These are phyloP conservation scores for Onychomys torridus DNA, from an alignment of 2,797 vertebrate genomes.

Conservation along the genomic window DNA sequence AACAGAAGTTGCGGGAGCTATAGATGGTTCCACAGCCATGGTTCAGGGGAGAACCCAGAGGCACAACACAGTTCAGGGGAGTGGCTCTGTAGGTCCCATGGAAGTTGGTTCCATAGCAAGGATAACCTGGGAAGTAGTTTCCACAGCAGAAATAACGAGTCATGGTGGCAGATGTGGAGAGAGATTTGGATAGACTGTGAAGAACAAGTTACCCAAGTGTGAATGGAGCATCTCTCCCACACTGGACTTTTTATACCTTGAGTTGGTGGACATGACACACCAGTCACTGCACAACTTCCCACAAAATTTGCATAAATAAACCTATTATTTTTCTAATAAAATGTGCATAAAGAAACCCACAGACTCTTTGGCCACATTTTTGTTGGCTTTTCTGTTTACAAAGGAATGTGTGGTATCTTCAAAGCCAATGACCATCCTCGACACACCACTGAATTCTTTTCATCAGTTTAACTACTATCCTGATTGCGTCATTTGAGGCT, in stretches of 20 bases:
- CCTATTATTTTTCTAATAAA: conserved; percentile 62
- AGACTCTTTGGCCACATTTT: conserved; percentile 61
- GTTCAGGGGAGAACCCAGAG: conserved; percentile 77
- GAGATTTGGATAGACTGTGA: not conserved
- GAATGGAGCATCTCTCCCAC: conserved; percentile 40
- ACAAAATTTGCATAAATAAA: conserved; percentile 61
- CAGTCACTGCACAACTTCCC: not conserved
- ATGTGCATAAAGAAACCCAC: conserved; percentile 46
- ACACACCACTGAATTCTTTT: conserved; percentile 52
- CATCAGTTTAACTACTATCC: conserved; percentile 38
- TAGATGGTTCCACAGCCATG: conserved; percentile 67
- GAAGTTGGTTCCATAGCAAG: conserved; percentile 81
- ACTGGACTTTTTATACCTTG: conserved; percentile 70
- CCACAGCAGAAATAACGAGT: conserved; percentile 81
- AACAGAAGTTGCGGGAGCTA: conserved; percentile 73
- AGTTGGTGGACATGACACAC: not conserved
- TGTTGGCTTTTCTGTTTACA: conserved; percentile 66
- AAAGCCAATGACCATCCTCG: conserved; percentile 28
- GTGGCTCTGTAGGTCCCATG: conserved; percentile 76
- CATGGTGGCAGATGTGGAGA: conserved; percentile 61
- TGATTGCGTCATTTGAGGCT: conserved; percentile 35
- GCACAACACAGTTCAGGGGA: conserved; percentile 75
- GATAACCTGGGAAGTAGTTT: conserved; percentile 81
- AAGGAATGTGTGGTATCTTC: conserved; percentile 68
- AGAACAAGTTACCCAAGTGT: not conserved